These are phyloP conservation scores for Sesia bembeciformis DNA, from an alignment of 2,888 invertebrate species.

Conservation along the genomic window DNA sequence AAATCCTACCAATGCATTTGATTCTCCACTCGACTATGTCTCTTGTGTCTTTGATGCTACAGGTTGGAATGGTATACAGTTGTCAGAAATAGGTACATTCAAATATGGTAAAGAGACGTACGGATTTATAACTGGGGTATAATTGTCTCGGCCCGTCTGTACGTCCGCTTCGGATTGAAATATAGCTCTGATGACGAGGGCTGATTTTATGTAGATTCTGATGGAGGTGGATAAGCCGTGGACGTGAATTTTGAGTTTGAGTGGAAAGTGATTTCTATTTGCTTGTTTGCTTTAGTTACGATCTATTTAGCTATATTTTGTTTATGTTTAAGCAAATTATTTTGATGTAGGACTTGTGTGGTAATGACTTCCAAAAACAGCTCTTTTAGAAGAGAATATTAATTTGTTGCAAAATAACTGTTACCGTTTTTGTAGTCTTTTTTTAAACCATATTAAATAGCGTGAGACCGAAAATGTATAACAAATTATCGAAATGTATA, in stretches of 20 bases:
- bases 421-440: no score
- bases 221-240: neutral
- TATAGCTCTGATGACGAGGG: slow-evolving; percentile 15
- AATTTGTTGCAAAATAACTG: no score
- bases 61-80: neutral
- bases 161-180: slow-evolving; percentile 15
- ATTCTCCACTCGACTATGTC: neutral
- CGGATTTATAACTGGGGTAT: slow-evolving; percentile 36
- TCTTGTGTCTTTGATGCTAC: neutral
- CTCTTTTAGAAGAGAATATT: no score
- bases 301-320: no score
- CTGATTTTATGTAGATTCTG: slow-evolving; percentile 13
- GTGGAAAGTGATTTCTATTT: neutral
- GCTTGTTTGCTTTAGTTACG: neutral
- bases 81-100: slow-evolving; percentile 7
- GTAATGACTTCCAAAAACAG: no score
- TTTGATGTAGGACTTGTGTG: no score
- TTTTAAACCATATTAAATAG: no score
- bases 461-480: no score
- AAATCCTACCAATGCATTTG: slow-evolving; percentile 12
- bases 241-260: neutral
- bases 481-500: no score
- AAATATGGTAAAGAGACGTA: slow-evolving; percentile 29
- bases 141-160: slow-evolving; percentile 34
- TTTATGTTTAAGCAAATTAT: no score